Evolutionary conservation across 2,113 vertebrate species (phyloP), one percentile per base, ranked within the genome.

Genomic region (Serilophus lunatus): DNA sequence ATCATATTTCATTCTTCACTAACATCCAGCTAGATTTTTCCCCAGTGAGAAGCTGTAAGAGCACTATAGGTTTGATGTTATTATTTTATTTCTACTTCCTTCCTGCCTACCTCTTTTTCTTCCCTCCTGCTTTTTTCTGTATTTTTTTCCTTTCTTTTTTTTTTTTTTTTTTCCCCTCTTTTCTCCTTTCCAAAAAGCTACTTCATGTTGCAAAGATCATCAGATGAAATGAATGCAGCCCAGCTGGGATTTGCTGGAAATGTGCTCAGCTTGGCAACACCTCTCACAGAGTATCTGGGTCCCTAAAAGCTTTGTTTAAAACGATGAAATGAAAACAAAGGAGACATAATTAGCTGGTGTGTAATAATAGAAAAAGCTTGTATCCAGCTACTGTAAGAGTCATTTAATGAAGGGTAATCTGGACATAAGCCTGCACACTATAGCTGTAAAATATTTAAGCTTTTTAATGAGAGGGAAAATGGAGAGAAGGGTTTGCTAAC

Each of bases 181-280:
- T 38, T 54, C 42, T 71, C 23, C 23, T 42, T 64, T 51, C 8
- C 44, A 59, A 51, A 94, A 83, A 38, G 38, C 88, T 93, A 65
- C 35, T 95, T 92, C 75, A 56, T 44, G 79, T 90, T 96, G 25
- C 44, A 91, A 91, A 81, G 82, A 85, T 95, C 95, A 91, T 88
- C 94, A 95, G 88, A 72, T 85, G 77, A 85, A 95, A 95, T 95
- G 92, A 95, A 96, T 93, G 82, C 80, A 71, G 36, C 95, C 90
- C 97, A 96, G 94, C 92, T 93, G 97, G 96, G 97, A 97, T 97
- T 91, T 97, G 70, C 92, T 96, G 94, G 95, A 96, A 97, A 95
- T 90, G 82, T 87, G 61, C 91, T 97, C 88, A 16, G 49, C 85
- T 97, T 97, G 97, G 96, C 93, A 96, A 82, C 77, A 77, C 74